phyloP scores from a whole-genome alignment of 1,140 invertebrate genomes.

The Gonatopus flavifemur region DNA sequence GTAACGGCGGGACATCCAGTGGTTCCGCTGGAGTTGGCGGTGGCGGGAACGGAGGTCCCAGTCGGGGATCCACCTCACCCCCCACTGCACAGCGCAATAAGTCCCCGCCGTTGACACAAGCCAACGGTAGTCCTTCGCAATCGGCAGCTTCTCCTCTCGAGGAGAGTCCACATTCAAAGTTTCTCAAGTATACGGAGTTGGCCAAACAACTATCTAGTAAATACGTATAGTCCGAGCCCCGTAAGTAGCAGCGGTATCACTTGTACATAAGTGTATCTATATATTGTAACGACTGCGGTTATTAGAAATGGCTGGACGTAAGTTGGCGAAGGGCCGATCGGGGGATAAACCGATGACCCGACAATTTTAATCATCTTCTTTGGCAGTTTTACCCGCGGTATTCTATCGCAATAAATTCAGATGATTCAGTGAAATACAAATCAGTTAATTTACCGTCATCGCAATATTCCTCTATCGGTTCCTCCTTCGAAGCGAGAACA shows the following conservation, averaged over 20 bases:
- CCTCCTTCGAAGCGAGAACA: too few species aligned
- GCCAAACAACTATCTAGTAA: slow-evolving; percentile 95
- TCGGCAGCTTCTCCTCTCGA: slow-evolving; percentile 65
- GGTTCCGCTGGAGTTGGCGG: too few species aligned
- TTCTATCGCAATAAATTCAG: too few species aligned
- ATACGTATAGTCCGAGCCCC: slow-evolving; percentile 74
- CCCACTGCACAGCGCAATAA: slow-evolving; percentile 54
- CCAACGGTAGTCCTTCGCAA: slow-evolving; percentile 57
- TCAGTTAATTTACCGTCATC: too few species aligned
- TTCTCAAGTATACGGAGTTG: slow-evolving; percentile 94
- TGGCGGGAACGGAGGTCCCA: too few species aligned
- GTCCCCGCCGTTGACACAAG: slow-evolving; percentile 58
- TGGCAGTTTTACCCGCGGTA: too few species aligned
- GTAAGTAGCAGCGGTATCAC: slow-evolving; percentile 58
- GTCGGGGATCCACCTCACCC: slow-evolving; percentile 46
- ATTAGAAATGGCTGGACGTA: slow-evolving; percentile 31
- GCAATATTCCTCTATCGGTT: too few species aligned
- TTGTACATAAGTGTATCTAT: slow-evolving; percentile 61
- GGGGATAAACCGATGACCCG: too few species aligned
- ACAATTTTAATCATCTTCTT: slow-evolving; percentile 5
- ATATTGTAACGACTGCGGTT: slow-evolving; percentile 50
- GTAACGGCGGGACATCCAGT: too few species aligned
- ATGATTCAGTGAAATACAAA: too few species aligned
- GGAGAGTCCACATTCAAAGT: slow-evolving; percentile 93
- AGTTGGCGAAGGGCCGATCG: too few species aligned